Base-by-base conservation (phyloP, 2,113 vertebrate species). In the Menura novaehollandiae region DNA sequence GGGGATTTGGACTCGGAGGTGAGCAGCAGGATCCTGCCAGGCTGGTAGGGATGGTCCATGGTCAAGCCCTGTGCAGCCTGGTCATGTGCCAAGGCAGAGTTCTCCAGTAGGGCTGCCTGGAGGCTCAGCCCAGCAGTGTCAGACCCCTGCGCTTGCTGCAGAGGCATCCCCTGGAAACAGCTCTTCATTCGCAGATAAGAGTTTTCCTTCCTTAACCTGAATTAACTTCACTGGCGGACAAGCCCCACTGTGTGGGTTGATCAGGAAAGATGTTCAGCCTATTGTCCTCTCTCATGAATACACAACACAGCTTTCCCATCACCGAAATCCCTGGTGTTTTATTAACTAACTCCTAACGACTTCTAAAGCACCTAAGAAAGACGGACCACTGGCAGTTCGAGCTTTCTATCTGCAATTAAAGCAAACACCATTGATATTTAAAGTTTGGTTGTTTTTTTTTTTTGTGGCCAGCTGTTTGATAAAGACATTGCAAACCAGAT, bases 21-120 rank as follows among this genome's bases (percentile, higher is more conserved):
- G 58, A 55, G 33, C 56, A 73, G 49, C 49, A 73, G 46, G 23
- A 5, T 44, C 2, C 2, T 83, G 46, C 13, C 49, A 6, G 19
- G 14, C 41, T 26, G 43, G 12, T 81, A 60, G 27, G 39, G 33
- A 8, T 67, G 55, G 30, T 30, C 4, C 5, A 2, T 28, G 64
- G 12, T 20, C 62, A 37, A 1, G 2, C 4, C 26, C 17, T 0
- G 1, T 13, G 68, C 27, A 32, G 15, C 6, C 2, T 1, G 7
- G 13, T 37, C 35, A 0, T 18, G 16, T 56, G 41, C 20, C 9
- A 7, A 44, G 59, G 43, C 16, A 51, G n/a, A 59, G 66, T 78
- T 56, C 46, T 62, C 24, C 51, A 30, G 35, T 3, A 23, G 32
- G 18, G 15, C 24, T 73, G 27, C 24, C 60, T 58, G 28, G 5